These are phyloP conservation scores for Peromyscus attwateri DNA, from an alignment of 2,797 vertebrate species.

Conservation along the genomic window DNA sequence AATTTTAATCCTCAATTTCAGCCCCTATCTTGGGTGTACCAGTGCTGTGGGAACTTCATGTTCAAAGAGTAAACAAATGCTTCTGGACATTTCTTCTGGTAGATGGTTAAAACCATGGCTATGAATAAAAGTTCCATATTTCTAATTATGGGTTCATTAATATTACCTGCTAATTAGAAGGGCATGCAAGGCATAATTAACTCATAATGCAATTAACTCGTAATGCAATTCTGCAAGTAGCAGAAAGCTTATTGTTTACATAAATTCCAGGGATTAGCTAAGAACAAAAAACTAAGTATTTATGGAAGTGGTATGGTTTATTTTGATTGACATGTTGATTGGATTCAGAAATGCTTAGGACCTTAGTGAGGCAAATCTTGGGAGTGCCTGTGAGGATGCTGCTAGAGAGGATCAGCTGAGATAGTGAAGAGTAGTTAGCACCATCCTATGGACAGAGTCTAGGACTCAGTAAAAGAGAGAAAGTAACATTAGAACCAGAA, in stretches of 20 bases:
- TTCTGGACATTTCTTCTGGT: not conserved
- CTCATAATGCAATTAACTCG: not conserved
- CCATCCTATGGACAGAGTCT: not conserved
- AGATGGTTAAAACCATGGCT: not conserved
- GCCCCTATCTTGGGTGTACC: not conserved
- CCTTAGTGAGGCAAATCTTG: not conserved
- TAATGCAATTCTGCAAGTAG: not conserved
- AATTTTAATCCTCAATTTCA: not conserved
- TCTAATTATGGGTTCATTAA: not conserved
- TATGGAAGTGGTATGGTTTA: not conserved
- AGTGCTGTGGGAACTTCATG: not conserved
- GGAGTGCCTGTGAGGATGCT: not conserved
- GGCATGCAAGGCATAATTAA: not conserved
- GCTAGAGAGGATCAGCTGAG: not conserved
- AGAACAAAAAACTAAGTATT: slow-evolving; percentile 28
- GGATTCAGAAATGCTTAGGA: not conserved
- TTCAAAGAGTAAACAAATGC: not conserved
- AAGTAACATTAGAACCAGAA: not conserved
- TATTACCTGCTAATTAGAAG: slow-evolving; percentile 18
- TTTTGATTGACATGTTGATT: not conserved
- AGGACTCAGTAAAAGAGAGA: not conserved
- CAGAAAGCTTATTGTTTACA: not conserved
- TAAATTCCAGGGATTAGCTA: not conserved
- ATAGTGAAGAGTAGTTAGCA: not conserved
- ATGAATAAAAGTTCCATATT: slow-evolving; percentile 14